phyloP scores from a whole-genome alignment of 2,797 vertebrate species.

The Hypotaenidia philippensis region DNA sequence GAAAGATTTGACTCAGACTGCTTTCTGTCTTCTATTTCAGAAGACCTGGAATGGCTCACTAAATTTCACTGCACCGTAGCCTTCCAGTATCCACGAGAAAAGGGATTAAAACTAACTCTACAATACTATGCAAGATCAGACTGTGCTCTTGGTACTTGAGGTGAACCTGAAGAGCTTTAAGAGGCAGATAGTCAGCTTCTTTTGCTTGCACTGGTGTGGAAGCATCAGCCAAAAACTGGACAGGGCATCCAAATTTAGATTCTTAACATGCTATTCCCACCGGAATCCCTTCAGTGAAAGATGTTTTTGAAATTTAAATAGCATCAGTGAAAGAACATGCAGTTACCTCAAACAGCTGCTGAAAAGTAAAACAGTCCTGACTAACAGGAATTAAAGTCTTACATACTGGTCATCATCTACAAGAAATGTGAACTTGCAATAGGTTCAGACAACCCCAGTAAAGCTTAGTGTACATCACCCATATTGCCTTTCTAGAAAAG shows the following conservation, averaged over 20 bases:
- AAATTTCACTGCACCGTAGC: neutral
- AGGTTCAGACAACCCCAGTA: neutral
- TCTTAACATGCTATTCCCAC: neutral
- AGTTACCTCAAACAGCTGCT: neutral
- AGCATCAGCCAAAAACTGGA: neutral
- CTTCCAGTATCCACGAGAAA: neutral
- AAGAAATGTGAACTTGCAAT: neutral
- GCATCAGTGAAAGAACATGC: neutral
- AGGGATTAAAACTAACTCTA: neutral
- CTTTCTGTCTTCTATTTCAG: neutral
- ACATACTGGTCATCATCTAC: neutral
- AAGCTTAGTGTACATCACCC: neutral
- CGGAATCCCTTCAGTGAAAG: neutral
- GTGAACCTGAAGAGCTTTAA: neutral
- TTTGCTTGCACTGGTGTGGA: neutral
- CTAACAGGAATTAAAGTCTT: neutral
- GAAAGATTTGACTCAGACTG: neutral
- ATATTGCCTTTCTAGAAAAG: neutral
- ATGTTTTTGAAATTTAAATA: conserved; percentile 14
- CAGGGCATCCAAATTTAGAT: neutral
- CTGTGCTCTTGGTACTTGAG: neutral
- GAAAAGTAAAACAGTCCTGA: neutral
- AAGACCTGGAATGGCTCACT: neutral
- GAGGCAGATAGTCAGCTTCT: neutral
- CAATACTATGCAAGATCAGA: neutral